Evolutionary conservation across 2,797 vertebrate genomes (phyloP).

Genomic region (Gastrophryne carolinensis): DNA sequence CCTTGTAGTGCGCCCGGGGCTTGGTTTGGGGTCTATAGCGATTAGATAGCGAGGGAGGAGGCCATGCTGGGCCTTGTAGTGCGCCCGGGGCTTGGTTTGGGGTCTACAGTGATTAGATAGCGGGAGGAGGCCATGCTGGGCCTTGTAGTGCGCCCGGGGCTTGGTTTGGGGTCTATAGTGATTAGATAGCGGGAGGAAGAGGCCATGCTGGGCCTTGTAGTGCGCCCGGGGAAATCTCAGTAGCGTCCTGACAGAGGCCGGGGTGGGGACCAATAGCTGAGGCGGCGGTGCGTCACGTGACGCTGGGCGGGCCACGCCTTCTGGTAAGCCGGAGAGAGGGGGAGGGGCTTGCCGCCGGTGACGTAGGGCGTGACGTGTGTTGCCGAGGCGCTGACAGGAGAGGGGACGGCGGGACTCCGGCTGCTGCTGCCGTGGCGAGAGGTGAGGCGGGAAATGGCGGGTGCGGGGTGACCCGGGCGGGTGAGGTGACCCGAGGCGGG

Average conservation of each 20-base stretch:
- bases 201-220: neutral
- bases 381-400: conserved; percentile 12
- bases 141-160: too few species aligned
- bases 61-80: neutral
- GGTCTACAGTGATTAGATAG: too few species aligned
- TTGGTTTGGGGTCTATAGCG: too few species aligned
- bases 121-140: too few species aligned
- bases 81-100: too few species aligned
- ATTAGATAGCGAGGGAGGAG: neutral
- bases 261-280: neutral
- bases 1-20: too few species aligned
- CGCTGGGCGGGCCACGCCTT: neutral
- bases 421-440: too few species aligned
- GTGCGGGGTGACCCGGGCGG: neutral
- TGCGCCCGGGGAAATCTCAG: too few species aligned
- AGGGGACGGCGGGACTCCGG: neutral
- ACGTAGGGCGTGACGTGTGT: conserved; percentile 30
- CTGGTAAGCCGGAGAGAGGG: neutral
- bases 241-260: too few species aligned
- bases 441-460: neutral
- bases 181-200: neutral
- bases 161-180: too few species aligned
- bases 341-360: neutral
- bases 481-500: neutral
- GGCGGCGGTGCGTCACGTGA: neutral